phyloP scores from a whole-genome alignment of 2,797 vertebrate genomes.

The Helostoma temminkii region DNA sequence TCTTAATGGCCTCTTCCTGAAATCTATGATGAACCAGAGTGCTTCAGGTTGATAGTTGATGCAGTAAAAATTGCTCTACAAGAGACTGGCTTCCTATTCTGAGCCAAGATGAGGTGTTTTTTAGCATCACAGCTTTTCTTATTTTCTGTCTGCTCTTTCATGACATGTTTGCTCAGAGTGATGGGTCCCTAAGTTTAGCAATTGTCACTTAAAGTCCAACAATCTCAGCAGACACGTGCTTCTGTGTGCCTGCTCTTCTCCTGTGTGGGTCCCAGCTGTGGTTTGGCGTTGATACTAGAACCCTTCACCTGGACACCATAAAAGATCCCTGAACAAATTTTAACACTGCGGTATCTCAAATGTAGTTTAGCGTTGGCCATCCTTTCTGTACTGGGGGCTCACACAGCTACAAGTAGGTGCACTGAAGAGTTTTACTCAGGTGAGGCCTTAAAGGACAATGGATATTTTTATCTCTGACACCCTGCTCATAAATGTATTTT shows the following conservation, averaged over 20 bases:
- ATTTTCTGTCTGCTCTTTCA: conserved; percentile 17
- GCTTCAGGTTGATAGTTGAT: conserved; percentile 50
- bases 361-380: conserved; percentile 40
- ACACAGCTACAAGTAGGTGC: conserved; percentile 25
- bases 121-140: not conserved
- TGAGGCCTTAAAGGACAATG: too few species aligned
- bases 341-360: conserved; percentile 20
- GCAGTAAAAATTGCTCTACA: conserved; percentile 43
- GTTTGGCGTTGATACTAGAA: too few species aligned
- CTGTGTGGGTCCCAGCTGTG: too few species aligned
- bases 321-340: too few species aligned
- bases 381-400: conserved; percentile 18
- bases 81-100: conserved; percentile 13
- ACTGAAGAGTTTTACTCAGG: not conserved
- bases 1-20: conserved; percentile 54
- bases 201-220: conserved; percentile 21
- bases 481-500: conserved; percentile 27
- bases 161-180: conserved; percentile 12
- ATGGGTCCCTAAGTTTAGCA: conserved; percentile 29
- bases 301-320: too few species aligned
- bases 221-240: conserved; percentile 2
- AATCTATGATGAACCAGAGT: conserved; percentile 57
- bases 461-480: conserved; percentile 20
- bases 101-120: conserved; percentile 20
- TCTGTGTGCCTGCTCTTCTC: too few species aligned